Conservation (phyloP, 2,888 invertebrate species). For the Dione juno region DNA sequence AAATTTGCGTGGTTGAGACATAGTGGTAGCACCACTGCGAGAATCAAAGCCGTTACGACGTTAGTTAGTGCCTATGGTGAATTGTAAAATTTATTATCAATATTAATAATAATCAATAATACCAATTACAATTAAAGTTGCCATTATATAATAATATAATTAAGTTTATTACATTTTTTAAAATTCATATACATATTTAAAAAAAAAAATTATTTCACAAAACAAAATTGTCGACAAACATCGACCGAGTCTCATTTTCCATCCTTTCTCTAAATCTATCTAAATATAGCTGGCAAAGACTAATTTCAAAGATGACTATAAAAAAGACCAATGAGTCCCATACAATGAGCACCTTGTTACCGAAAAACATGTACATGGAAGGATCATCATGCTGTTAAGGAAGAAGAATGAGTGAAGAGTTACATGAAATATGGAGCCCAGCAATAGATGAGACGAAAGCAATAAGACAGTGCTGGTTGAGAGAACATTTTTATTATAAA, state of each 20-base stretch:
- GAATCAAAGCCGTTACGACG: background rate
- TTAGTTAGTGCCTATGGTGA: background rate
- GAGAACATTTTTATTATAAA: slow-evolving; percentile 1
- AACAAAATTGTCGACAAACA: no score
- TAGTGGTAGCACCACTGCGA: background rate
- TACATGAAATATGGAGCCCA: slow-evolving; percentile 15
- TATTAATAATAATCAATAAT: no score
- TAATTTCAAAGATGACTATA: no score
- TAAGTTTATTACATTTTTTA: background rate
- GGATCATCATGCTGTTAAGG: slow-evolving; percentile 10
- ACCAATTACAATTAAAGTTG: background rate
- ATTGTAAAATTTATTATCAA: no score
- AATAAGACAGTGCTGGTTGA: background rate
- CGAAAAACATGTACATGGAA: background rate
- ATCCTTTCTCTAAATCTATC: background rate
- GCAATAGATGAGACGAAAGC: slow-evolving; percentile 28
- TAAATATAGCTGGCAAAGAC: no score
- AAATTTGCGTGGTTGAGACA: background rate
- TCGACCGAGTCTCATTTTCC: no score
- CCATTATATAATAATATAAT: no score
- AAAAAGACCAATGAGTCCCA: background rate
- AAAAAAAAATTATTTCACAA: no score
- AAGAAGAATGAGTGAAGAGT: slow-evolving; percentile 4
- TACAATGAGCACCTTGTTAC: background rate
- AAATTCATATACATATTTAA: no score